phyloP scores from a whole-genome alignment of 2,888 invertebrate genomes.

The Xestia ashworthii region DNA sequence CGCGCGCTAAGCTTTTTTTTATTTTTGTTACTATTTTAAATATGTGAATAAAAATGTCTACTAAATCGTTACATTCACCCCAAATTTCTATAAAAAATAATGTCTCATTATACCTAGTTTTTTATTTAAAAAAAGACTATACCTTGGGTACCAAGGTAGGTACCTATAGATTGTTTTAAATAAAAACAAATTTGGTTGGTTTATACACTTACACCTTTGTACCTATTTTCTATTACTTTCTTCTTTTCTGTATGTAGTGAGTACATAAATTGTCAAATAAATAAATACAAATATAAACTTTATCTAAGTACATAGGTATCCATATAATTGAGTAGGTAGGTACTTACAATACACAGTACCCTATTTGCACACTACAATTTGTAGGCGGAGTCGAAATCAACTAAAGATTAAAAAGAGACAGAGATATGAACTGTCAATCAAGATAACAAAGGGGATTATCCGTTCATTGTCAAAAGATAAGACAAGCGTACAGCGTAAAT shows the following conservation, averaged over 20 bases:
- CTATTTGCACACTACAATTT: conserved; percentile 45
- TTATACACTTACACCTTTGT: no score
- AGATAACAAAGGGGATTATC: conserved; percentile 72
- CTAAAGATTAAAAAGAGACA: conserved; percentile 70
- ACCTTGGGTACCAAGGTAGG: no score
- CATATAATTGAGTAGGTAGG: background rate
- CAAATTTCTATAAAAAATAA: no score
- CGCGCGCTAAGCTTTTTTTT: conserved; percentile 47
- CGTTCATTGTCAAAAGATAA: conserved; percentile 58
- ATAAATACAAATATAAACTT: background rate
- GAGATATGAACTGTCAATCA: conserved; percentile 81
- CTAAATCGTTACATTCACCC: background rate
- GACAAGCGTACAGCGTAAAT: conserved; percentile 39
- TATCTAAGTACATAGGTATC: background rate
- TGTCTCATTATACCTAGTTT: background rate
- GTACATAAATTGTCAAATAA: no score
- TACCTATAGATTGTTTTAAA: no score
- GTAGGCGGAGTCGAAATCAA: conserved; percentile 73
- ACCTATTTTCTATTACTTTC: no score
- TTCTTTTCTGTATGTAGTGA: no score
- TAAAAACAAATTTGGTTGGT: background rate
- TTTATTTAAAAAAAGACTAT: background rate
- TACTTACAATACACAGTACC: background rate
- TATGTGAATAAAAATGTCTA: background rate
- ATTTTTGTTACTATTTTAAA: background rate